Evolutionary conservation across 2,113 vertebrate species (phyloP).

Genomic region (Panthera tigris): DNA sequence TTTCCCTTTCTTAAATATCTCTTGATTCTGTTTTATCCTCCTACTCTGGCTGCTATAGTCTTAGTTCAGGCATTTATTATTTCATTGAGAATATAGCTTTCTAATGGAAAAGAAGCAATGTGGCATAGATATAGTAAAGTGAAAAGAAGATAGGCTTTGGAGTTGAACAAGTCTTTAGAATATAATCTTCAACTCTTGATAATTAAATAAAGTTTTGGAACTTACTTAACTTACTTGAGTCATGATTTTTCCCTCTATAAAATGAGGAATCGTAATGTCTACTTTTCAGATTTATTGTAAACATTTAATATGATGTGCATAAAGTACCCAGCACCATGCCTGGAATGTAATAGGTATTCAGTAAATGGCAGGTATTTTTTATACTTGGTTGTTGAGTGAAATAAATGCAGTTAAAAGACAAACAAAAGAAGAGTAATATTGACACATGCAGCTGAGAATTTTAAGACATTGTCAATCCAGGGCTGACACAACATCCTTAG

Average conservation of each 20-base stretch:
- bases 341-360: not conserved
- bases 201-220: not conserved
- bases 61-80: not conserved
- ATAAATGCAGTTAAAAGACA: not conserved
- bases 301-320: not conserved
- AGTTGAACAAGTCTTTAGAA: not conserved
- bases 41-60: not conserved
- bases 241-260: not conserved
- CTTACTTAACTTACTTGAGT: not conserved
- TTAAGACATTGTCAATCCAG: not conserved
- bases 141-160: not conserved
- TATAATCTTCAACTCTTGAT: not conserved
- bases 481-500: not conserved
- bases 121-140: not conserved
- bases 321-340: not conserved
- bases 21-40: not conserved
- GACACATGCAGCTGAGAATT: not conserved
- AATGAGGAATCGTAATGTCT: not conserved
- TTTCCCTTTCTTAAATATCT: constrained; percentile 8
- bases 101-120: not conserved
- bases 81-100: not conserved
- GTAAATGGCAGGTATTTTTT: not conserved
- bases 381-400: not conserved
- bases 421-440: not conserved
- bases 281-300: not conserved